These are phyloP conservation scores for Oncorhynchus mykiss DNA, from an alignment of 2,113 vertebrate genomes.

Conservation along the genomic window DNA sequence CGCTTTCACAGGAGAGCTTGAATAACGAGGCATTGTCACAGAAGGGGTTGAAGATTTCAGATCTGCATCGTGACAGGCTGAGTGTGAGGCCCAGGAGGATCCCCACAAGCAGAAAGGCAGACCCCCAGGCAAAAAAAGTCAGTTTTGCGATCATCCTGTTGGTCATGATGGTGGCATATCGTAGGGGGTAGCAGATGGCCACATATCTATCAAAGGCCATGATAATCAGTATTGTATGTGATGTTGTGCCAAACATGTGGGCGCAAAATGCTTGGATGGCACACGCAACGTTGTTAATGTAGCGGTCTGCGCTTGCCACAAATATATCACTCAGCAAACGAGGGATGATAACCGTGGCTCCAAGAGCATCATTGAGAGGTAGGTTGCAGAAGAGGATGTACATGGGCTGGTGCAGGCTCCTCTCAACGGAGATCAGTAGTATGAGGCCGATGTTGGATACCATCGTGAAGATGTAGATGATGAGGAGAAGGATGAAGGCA, in stretches of 20 bases:
- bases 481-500: slow-evolving; percentile 45
- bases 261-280: slow-evolving; percentile 59
- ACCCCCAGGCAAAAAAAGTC: slow-evolving; percentile 44
- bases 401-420: slow-evolving; percentile 67
- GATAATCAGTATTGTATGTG: slow-evolving; percentile 60
- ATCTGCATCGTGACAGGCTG: slow-evolving; percentile 55
- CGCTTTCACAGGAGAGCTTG: slow-evolving; percentile 26
- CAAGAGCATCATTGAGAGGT: slow-evolving; percentile 55
- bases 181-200: slow-evolving; percentile 59
- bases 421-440: slow-evolving; percentile 42
- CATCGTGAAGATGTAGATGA: slow-evolving; percentile 54
- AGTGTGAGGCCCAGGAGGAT: slow-evolving; percentile 43
- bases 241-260: slow-evolving; percentile 34
- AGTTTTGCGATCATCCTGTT: slow-evolving; percentile 48
- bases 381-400: slow-evolving; percentile 69
- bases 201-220: slow-evolving; percentile 72
- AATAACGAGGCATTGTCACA: slow-evolving; percentile 58
- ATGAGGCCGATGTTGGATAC: slow-evolving; percentile 53
- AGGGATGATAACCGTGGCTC: slow-evolving; percentile 46
- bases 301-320: not conserved
- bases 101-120: not conserved
- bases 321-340: slow-evolving; percentile 49
- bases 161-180: slow-evolving; percentile 59
- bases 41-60: slow-evolving; percentile 43
- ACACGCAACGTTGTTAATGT: slow-evolving; percentile 51